phyloP scores from a whole-genome alignment of 2,113 vertebrate species.

The Scatophagus argus region DNA sequence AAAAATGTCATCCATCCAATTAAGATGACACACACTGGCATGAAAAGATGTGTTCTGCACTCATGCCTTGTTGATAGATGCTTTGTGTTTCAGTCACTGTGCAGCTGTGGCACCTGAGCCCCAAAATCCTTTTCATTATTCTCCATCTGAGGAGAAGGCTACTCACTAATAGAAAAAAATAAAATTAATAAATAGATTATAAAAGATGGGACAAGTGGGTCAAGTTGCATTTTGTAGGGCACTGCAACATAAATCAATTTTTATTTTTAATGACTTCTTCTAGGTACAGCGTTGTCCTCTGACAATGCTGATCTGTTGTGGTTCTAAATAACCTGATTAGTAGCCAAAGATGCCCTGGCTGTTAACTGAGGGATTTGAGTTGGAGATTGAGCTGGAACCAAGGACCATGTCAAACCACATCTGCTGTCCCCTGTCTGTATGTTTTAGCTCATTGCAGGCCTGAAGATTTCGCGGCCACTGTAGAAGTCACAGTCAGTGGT shows the following conservation, averaged over 20 bases:
- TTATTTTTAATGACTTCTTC: not conserved
- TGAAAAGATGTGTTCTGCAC: constrained; percentile 21
- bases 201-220: not conserved
- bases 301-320: not conserved
- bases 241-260: not conserved
- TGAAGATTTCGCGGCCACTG: constrained; percentile 36
- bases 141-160: not conserved
- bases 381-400: constrained; percentile 33
- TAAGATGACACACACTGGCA: constrained; percentile 9
- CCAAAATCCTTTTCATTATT: constrained; percentile 12
- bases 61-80: constrained; percentile 23
- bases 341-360: not conserved
- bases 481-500: constrained; percentile 47
- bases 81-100: constrained; percentile 23
- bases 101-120: constrained; percentile 42
- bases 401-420: constrained; percentile 33
- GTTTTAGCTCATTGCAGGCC: constrained; percentile 46
- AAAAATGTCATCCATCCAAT: constrained; percentile 16
- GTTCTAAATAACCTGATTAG: not conserved
- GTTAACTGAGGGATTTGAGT: constrained; percentile 42
- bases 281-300: not conserved
- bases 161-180: not conserved
- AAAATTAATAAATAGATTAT: no score
- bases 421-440: constrained; percentile 35
- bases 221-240: not conserved